Base-by-base conservation (phyloP, 2,113 vertebrate genomes). In the Phyllopteryx taeniolatus region DNA sequence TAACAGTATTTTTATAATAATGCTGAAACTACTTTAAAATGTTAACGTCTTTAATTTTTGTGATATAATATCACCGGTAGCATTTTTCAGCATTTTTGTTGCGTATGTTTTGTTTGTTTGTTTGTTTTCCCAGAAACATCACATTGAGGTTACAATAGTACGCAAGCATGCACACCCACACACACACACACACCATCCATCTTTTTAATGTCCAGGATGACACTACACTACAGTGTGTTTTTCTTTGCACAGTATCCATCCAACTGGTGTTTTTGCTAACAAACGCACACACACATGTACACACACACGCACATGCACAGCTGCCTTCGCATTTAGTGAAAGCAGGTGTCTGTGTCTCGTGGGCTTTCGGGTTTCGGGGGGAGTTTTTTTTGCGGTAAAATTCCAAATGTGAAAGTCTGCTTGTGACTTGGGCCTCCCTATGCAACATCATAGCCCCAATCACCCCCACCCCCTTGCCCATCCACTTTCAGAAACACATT, bases 331-430 rank as follows among this genome's bases (percentile, higher is more conserved):
- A 71, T 66, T 79, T 73, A 82, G 79, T 88, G 85, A 83, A 86
- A 90, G 79, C 90, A 91, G 88, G 87, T 91, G 90, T 89, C 73
- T 89, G 79, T 81, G 72, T 87, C 88, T 88, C 84, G 27, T 88
- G 90, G 84, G 90, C 77, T 87, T 87, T 86, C 62, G 79, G 83
- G 79, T 67, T 83, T 79, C 64, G 49, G 49, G 8, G 20, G 53
- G 53, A 8, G 9, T 14, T 67, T 57, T 71, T 68, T 81, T 72
- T 84, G 39, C 62, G 82, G 74, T 86, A 79, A 86, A 89, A 89
- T 88, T 90, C 87, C 90, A 79, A 89, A 63, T 82, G 78, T 87
- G 86, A 89, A 86, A 88, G 85, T 87, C 88, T 86, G 80, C 80
- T 68, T 79, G 77, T 79, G 75, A 47, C 69, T 81, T 42, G 70